A percentile compares a stretch with the other conserved stretches of the same genome.
Evolutionary conservation across 2,888 invertebrate species (phyloP).

Genomic region (Caenorhabditis sp.): DNA sequence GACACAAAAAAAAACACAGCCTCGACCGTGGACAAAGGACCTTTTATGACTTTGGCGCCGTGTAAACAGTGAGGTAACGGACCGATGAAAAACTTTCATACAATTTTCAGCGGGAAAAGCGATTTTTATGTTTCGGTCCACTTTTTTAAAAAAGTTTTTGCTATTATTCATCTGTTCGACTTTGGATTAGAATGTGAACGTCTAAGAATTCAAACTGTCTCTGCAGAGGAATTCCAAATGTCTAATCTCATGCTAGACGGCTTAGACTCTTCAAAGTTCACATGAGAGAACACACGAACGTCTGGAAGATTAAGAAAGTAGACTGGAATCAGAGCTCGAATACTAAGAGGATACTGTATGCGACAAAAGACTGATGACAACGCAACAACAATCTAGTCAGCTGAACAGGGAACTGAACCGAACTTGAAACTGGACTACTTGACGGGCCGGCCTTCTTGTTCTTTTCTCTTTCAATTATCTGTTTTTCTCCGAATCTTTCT

Average conservation of each 20-base stretch:
- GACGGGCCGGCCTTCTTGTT: background rate
- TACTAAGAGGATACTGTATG: background rate
- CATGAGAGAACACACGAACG: conserved; percentile 5
- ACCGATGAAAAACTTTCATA: background rate
- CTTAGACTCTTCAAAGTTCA: conserved; percentile 17
- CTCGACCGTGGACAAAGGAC: conserved; percentile 27
- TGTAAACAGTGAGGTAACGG: background rate
- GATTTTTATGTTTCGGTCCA: no score
- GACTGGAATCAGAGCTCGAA: conserved; percentile 1
- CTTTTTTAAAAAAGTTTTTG: background rate
- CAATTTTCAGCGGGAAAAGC: no score
- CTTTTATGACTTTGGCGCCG: conserved; percentile 26
- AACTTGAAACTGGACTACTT: background rate
- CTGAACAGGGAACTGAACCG: background rate
- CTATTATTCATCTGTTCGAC: no score
- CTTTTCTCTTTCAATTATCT: conserved; percentile 46
- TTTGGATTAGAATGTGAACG: no score
- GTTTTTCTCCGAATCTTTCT: conserved; percentile 9
- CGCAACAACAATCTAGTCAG: no score
- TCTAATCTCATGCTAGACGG: conserved; percentile 20
- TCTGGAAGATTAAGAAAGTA: background rate
- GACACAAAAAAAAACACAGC: conserved; percentile 5
- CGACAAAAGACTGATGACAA: no score
- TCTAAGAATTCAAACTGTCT: no score
- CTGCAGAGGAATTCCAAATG: background rate